These are phyloP conservation scores for Drosophila colorata DNA, from an alignment of 2,888 invertebrate species.

Conservation along the genomic window DNA sequence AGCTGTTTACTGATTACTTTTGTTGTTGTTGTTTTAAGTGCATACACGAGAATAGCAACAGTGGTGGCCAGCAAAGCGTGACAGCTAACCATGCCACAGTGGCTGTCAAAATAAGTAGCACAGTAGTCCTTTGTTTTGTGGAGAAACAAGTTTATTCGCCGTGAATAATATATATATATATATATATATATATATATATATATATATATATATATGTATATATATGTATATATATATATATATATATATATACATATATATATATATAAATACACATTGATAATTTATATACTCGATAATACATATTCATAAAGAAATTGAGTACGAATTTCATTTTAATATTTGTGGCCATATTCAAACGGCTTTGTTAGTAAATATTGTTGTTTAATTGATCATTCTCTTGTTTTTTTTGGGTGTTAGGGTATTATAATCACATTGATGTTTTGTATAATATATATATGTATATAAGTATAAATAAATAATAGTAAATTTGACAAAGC, in stretches of 20 bases:
- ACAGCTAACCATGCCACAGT: slow-evolving; percentile 1
- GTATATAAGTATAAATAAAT: slow-evolving; percentile 55
- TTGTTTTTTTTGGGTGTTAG: slow-evolving; percentile 50
- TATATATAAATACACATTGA: slow-evolving; percentile 63
- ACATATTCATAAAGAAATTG: slow-evolving; percentile 71
- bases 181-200: slow-evolving; percentile 63
- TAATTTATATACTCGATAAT: slow-evolving; percentile 64
- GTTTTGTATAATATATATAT: slow-evolving; percentile 47
- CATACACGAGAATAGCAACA: slow-evolving; percentile 3
- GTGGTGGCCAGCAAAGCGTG: slow-evolving; percentile 1
- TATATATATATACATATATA: slow-evolving; percentile 61
- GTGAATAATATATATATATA: slow-evolving; percentile 56
- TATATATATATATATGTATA: slow-evolving; percentile 61
- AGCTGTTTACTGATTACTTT: slow-evolving; percentile 54
- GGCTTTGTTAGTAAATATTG: slow-evolving; percentile 62
- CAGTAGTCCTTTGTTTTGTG: slow-evolving; percentile 18
- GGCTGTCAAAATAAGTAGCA: slow-evolving; percentile 24
- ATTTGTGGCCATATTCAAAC: slow-evolving; percentile 43
- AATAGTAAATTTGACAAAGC: slow-evolving; percentile 52
- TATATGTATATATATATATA: slow-evolving; percentile 60
- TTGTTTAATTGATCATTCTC: slow-evolving; percentile 58
- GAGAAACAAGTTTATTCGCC: slow-evolving; percentile 59
- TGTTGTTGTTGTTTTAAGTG: slow-evolving; percentile 11
- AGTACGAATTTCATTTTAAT: slow-evolving; percentile 61
- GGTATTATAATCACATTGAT: slow-evolving; percentile 73